These are phyloP conservation scores for Nannoperca australis DNA, from an alignment of 2,797 vertebrate species.

Conservation along the genomic window DNA sequence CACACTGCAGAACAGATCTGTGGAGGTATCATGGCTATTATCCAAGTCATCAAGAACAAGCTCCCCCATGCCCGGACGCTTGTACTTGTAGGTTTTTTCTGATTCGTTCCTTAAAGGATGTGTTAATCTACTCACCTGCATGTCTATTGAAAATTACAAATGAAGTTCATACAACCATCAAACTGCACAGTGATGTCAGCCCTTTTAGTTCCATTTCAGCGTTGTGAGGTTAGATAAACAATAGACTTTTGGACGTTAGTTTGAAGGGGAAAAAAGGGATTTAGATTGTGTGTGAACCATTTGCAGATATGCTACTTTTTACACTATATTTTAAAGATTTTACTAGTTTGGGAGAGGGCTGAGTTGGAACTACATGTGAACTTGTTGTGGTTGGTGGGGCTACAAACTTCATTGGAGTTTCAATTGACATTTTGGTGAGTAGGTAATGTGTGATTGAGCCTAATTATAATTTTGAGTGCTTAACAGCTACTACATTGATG, in stretches of 20 bases:
- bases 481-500: neutral
- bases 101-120: conserved; percentile 6
- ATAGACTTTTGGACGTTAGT: neutral
- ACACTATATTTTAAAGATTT: neutral
- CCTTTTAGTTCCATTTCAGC: conserved; percentile 18
- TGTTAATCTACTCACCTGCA: conserved; percentile 3
- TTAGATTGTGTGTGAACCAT: neutral
- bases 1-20: conserved; percentile 90
- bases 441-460: neutral
- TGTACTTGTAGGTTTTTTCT: conserved; percentile 86
- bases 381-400: neutral
- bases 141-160: conserved; percentile 26
- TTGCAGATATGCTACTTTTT: neutral
- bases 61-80: conserved; percentile 89
- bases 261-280: neutral
- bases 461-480: neutral
- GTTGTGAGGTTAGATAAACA: conserved; percentile 20
- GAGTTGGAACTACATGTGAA: neutral
- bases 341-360: neutral
- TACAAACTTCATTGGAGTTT: conserved; percentile 6
- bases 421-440: neutral
- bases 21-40: conserved; percentile 89
- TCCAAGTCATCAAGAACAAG: conserved; percentile 88
- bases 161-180: conserved; percentile 39
- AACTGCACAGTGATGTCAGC: neutral